Conservation (phyloP, 2,888 invertebrate species). For the Amphipyra berbera region DNA sequence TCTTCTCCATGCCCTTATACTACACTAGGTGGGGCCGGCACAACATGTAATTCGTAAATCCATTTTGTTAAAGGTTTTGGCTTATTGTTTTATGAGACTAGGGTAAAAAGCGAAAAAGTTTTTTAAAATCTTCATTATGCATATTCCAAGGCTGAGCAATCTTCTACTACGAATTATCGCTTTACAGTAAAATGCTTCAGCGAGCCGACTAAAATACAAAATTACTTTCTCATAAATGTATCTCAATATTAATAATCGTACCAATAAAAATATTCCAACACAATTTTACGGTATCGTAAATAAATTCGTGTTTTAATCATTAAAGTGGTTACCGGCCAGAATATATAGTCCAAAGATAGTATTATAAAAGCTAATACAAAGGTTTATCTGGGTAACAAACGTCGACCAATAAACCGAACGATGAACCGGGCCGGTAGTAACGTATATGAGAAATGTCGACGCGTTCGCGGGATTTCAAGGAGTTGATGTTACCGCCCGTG, state of each 20-base stretch:
- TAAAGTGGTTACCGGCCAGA: constrained; percentile 61
- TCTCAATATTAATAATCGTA: constrained; percentile 42
- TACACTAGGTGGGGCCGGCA: too few species aligned
- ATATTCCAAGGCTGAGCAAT: too few species aligned
- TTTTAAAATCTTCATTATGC: too few species aligned
- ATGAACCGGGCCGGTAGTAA: constrained; percentile 87
- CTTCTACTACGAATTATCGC: background rate
- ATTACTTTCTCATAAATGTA: constrained; percentile 25
- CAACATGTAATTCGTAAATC: too few species aligned
- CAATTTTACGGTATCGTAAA: constrained; percentile 53
- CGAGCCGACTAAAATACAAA: constrained; percentile 14
- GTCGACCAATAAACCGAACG: constrained; percentile 87
- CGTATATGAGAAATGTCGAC: constrained; percentile 85
- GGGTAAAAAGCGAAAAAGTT: too few species aligned
- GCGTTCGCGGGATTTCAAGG: constrained; percentile 63
- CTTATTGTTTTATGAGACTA: too few species aligned
- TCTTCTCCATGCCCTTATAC: too few species aligned
- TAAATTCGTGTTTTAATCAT: constrained; percentile 60
- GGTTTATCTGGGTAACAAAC: constrained; percentile 87
- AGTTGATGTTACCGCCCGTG: constrained; percentile 66
- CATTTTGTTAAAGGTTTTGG: too few species aligned
- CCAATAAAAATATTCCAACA: constrained; percentile 38
- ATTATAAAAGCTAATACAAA: constrained; percentile 87
- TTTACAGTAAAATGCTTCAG: background rate
- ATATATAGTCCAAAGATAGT: constrained; percentile 79